These are phyloP conservation scores for Drosophila multiciliata DNA, from an alignment of 2,888 invertebrate species.

Conservation along the genomic window DNA sequence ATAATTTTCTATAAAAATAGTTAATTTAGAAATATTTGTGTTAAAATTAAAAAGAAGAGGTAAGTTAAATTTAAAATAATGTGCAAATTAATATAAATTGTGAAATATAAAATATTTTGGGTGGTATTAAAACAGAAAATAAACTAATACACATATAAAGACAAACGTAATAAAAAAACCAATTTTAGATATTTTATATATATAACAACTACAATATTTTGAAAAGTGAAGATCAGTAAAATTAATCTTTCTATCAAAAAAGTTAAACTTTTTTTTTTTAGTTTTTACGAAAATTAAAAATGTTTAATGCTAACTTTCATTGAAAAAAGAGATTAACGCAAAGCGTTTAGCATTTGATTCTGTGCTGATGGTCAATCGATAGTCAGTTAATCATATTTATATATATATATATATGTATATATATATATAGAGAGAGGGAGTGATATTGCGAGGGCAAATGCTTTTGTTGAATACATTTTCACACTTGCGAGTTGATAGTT, in stretches of 20 bases:
- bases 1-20: not conserved
- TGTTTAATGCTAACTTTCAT: not conserved
- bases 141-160: not conserved
- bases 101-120: not conserved
- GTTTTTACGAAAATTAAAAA: not conserved
- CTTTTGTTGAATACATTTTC: not conserved
- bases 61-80: not conserved
- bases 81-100: not conserved
- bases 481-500: conserved; percentile 57
- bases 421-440: not conserved
- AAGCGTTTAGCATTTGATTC: not conserved
- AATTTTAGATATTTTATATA: not conserved
- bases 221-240: too few species aligned
- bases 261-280: too few species aligned
- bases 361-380: not conserved
- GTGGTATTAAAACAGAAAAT: not conserved
- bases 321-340: not conserved
- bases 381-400: not conserved
- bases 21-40: too few species aligned
- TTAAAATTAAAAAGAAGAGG: not conserved
- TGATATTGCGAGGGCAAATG: conserved; percentile 5
- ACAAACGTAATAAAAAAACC: not conserved
- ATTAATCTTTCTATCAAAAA: not conserved
- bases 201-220: too few species aligned
- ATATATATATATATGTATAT: too few species aligned